phyloP scores from a whole-genome alignment of 2,113 vertebrate genomes.

The Jacana jacana region DNA sequence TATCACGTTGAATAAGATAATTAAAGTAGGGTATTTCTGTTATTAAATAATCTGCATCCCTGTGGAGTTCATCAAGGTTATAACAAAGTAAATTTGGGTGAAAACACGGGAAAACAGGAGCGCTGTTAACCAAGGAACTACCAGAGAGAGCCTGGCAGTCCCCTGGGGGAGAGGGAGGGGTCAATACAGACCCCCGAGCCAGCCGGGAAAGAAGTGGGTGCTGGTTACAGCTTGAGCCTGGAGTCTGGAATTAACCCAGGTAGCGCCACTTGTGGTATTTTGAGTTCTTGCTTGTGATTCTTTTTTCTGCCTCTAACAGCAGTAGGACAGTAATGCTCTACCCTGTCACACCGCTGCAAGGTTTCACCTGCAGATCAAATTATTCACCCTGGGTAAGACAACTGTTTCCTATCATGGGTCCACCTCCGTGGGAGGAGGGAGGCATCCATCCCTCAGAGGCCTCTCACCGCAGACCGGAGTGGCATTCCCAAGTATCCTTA shows the following conservation, averaged over 20 bases:
- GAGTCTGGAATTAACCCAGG: not conserved
- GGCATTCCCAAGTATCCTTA: not conserved
- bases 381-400: not conserved
- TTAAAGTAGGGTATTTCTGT: not conserved
- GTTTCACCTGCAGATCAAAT: not conserved
- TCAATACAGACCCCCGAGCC: not conserved
- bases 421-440: not conserved
- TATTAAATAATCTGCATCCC: not conserved
- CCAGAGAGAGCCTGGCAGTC: not conserved
- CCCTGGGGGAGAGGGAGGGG: not conserved
- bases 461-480: fast-evolving
- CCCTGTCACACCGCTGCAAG: not conserved
- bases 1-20: not conserved
- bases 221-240: not conserved
- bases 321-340: not conserved
- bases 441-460: not conserved
- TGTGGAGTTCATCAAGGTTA: not conserved
- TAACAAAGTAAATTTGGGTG: not conserved
- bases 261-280: not conserved
- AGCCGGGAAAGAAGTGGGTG: not conserved
- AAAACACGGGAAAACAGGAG: not conserved
- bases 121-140: fast-evolving
- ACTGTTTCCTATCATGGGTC: not conserved
- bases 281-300: not conserved
- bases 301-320: not conserved